Conservation (phyloP, 2,113 vertebrate species). For the Tachysurus vachellii region DNA sequence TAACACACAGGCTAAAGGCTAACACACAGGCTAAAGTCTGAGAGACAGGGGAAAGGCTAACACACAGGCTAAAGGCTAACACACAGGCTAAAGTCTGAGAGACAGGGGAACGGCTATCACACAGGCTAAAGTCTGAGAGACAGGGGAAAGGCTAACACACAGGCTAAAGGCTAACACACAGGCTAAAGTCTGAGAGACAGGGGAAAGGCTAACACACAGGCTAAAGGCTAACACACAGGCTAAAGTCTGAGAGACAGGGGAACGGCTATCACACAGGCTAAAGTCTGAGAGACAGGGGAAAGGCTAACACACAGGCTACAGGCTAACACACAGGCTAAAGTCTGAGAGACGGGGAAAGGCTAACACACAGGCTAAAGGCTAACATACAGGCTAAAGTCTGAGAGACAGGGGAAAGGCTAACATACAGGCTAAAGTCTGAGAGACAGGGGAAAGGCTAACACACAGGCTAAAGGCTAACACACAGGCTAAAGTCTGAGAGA, state of each 20-base stretch:
- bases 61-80: neutral
- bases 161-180: neutral
- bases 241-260: neutral
- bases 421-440: neutral
- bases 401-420: neutral
- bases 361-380: no score
- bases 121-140: neutral
- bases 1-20: neutral
- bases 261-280: no score
- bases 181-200: neutral
- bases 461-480: neutral
- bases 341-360: no score
- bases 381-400: neutral
- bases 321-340: no score
- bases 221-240: neutral
- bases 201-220: neutral
- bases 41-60: no score
- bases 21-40: neutral
- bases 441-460: neutral
- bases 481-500: neutral
- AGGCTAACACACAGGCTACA: no score
- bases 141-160: neutral
- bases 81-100: neutral
- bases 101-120: no score
- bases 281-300: no score